A percentile compares a stretch with the other conserved stretches of the same genome.
phyloP scores from a whole-genome alignment of 2,888 invertebrate species.

The Nomada fabriciana region DNA sequence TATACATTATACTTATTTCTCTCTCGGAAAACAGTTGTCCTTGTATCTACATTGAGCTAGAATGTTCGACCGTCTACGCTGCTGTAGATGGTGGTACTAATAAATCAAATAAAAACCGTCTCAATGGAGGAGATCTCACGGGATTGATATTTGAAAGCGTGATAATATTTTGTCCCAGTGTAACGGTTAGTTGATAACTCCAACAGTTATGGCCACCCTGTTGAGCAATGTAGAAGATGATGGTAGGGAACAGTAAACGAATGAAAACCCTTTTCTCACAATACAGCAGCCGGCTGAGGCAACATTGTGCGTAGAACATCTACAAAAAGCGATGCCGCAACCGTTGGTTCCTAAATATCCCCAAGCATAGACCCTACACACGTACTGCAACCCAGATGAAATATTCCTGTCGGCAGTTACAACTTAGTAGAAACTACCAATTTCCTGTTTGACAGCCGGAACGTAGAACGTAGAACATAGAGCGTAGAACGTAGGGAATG shows the following conservation, averaged over 20 bases:
- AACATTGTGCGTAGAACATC: conserved; percentile 43
- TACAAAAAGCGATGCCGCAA: conserved; percentile 50
- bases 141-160: conserved; percentile 17
- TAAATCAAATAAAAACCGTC: not conserved
- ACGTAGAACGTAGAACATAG: no score
- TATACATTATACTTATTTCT: no score
- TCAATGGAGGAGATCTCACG: not conserved
- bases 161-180: conserved; percentile 8
- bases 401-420: conserved; percentile 12
- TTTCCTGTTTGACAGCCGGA: no score
- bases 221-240: conserved; percentile 54
- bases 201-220: conserved; percentile 36
- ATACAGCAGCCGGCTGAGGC: conserved; percentile 44
- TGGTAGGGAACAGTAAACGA: conserved; percentile 13
- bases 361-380: not conserved
- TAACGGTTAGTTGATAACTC: not conserved
- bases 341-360: conserved; percentile 34
- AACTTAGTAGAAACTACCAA: not conserved
- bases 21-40: no score
- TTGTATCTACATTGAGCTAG: no score
- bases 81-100: not conserved
- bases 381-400: conserved; percentile 42
- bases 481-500: no score
- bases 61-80: no score
- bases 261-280: conserved; percentile 40